Conservation (phyloP, 2,888 invertebrate species). For the Hirtodrosophila histrioides region DNA sequence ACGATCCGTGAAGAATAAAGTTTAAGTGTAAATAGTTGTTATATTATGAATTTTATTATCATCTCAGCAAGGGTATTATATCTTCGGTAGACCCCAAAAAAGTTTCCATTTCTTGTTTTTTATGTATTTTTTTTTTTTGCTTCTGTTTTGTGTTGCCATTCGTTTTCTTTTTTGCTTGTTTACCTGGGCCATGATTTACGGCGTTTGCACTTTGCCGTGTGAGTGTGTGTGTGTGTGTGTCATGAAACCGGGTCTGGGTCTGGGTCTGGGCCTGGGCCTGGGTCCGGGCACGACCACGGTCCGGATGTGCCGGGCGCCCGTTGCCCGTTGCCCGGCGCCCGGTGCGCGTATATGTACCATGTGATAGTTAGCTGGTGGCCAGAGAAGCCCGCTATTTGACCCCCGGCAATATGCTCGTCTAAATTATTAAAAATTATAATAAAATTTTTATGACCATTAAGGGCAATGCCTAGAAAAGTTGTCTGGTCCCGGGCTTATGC, state of each 20-base stretch:
- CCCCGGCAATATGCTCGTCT: conserved; percentile 32
- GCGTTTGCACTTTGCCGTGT: conserved; percentile 60
- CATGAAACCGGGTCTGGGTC: conserved; percentile 16
- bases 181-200: conserved; percentile 72
- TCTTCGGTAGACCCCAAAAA: too few species aligned
- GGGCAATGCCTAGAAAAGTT: conserved; percentile 40
- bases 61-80: too few species aligned
- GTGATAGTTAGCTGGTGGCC: background rate
- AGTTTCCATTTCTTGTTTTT: background rate
- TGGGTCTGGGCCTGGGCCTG: conserved; percentile 10
- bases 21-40: too few species aligned
- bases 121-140: conserved; percentile 9
- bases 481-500: conserved; percentile 23
- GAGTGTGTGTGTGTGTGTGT: conserved; percentile 22
- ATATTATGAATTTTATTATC: too few species aligned
- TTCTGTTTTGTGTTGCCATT: conserved; percentile 10
- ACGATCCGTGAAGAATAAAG: too few species aligned
- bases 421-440: conserved; percentile 77
- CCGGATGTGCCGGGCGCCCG: background rate
- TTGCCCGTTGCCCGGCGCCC: too few species aligned
- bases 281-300: conserved; percentile 3
- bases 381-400: too few species aligned
- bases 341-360: too few species aligned
- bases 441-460: conserved; percentile 76
- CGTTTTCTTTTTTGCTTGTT: conserved; percentile 49